Conservation (phyloP, 2,888 invertebrate species). For the Selenia dentaria region DNA sequence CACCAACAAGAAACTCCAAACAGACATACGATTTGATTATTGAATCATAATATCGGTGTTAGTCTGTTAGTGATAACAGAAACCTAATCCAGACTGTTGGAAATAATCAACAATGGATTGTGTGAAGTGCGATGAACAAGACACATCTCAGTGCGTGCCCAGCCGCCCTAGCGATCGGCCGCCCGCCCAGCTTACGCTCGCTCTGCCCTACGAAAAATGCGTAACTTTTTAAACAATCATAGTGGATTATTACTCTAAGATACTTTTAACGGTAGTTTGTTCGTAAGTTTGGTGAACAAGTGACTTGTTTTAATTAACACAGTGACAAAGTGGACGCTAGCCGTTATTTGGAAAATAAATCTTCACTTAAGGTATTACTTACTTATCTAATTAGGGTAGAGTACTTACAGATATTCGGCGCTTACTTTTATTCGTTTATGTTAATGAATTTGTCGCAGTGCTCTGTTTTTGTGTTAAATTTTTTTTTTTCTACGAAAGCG, state of each 20-base stretch:
- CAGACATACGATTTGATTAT: too few species aligned
- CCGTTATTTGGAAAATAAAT: slow-evolving; percentile 13
- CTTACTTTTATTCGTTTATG: neutral
- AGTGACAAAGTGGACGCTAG: slow-evolving; percentile 6
- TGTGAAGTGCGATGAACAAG: too few species aligned
- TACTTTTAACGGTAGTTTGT: too few species aligned
- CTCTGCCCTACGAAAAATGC: neutral
- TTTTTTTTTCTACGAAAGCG: too few species aligned
- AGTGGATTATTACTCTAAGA: too few species aligned
- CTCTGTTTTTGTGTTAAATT: too few species aligned
- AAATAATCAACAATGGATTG: neutral
- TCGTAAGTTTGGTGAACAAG: too few species aligned
- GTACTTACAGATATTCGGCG: neutral
- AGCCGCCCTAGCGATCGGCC: slow-evolving; percentile 42
- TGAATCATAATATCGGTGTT: too few species aligned
- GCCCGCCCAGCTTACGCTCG: slow-evolving; percentile 29
- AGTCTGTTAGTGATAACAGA: too few species aligned
- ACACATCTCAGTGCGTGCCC: slow-evolving; percentile 42
- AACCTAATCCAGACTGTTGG: too few species aligned
- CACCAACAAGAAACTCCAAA: too few species aligned
- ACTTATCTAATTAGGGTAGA: slow-evolving; percentile 16
- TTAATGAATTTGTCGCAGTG: neutral
- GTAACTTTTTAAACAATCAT: slow-evolving; percentile 24
- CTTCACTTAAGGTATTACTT: slow-evolving; percentile 13
- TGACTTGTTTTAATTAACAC: slow-evolving; percentile 5